phyloP scores from a whole-genome alignment of 2,113 vertebrate species.

The Isurus oxyrinchus region DNA sequence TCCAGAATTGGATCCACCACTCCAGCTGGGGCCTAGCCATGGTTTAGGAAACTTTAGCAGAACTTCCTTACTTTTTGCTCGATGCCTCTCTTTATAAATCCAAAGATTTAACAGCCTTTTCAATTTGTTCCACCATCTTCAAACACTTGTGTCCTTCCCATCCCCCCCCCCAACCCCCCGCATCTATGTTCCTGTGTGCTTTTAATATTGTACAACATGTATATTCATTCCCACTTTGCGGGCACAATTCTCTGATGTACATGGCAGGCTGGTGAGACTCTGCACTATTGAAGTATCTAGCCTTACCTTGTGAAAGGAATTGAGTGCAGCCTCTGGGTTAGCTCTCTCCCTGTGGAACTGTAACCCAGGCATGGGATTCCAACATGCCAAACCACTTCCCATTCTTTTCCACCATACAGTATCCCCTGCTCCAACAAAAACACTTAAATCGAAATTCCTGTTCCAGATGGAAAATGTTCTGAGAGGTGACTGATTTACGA shows the following conservation, averaged over 20 bases:
- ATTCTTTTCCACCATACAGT: not conserved
- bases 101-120: not conserved
- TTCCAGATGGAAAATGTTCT: conserved; percentile 26
- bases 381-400: not conserved
- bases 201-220: not conserved
- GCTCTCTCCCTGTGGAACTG: not conserved
- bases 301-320: not conserved
- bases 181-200: no score
- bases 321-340: not conserved
- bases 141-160: no score
- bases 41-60: not conserved
- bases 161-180: no score
- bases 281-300: no score
- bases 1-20: not conserved
- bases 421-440: conserved; percentile 10
- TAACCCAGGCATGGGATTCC: not conserved
- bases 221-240: not conserved
- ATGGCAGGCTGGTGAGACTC: not conserved
- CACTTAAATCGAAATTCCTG: conserved; percentile 8
- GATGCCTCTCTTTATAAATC: not conserved
- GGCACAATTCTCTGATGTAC: not conserved
- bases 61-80: not conserved
- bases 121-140: not conserved
- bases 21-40: not conserved
- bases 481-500: not conserved